These are phyloP conservation scores for Drosophila kikkawai DNA, from an alignment of 1,140 invertebrate species.

Conservation along the genomic window DNA sequence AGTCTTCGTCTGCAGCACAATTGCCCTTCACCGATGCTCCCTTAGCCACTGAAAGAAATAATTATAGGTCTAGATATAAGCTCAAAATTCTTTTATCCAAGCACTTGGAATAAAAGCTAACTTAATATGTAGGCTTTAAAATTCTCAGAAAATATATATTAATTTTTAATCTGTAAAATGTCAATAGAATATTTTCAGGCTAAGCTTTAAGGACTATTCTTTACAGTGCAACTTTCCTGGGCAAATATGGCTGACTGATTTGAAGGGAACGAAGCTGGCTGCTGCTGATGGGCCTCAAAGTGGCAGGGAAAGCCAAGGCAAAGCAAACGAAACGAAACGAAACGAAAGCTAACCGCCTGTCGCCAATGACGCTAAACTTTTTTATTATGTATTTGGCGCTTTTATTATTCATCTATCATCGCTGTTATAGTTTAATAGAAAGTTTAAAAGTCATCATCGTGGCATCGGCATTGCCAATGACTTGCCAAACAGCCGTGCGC, in stretches of 20 bases:
- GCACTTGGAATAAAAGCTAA: not conserved
- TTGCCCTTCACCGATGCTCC: not conserved
- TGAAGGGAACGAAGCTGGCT: conserved; percentile 23
- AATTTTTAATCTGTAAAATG: not conserved
- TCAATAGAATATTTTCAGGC: too few relatives aligned
- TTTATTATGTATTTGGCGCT: conserved; percentile 80
- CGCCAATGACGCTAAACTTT: conserved; percentile 74
- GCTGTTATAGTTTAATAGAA: conserved; percentile 83
- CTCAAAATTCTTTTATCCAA: too few relatives aligned
- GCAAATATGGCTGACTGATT: conserved; percentile 71
- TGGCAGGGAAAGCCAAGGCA: conserved; percentile 27
- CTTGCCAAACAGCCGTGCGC: conserved; percentile 61
- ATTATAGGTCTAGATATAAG: too few relatives aligned
- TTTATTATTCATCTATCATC: conserved; percentile 84
- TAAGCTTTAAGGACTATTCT: not conserved
- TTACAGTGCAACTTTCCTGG: conserved; percentile 14
- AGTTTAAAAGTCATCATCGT: conserved; percentile 81
- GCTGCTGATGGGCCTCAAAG: conserved; percentile 36
- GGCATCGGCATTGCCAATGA: conserved; percentile 63
- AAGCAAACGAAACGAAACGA: conserved; percentile 10
- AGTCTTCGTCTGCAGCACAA: conserved; percentile 72
- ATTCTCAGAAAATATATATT: not conserved
- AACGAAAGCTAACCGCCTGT: conserved; percentile 46
- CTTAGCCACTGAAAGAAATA: conserved; percentile 4
- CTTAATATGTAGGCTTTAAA: not conserved